Evolutionary conservation across 2,888 invertebrate genomes (phyloP).

Genomic region (Desoria tigrina): DNA sequence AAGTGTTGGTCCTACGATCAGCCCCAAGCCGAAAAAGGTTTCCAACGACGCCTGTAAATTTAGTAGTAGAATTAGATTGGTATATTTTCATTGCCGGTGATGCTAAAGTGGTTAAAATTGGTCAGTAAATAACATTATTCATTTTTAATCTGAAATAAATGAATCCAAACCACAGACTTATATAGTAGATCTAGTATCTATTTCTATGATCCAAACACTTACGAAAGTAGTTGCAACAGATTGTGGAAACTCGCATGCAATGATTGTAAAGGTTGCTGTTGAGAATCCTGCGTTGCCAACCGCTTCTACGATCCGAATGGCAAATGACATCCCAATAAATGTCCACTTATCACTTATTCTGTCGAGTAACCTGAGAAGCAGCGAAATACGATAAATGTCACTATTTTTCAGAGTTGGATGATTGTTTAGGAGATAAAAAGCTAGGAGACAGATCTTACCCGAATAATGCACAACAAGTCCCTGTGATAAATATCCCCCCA

Average conservation of each 20-base stretch:
- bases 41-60: constrained; percentile 54
- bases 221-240: constrained; percentile 82
- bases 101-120: neutral
- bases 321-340: constrained; percentile 75
- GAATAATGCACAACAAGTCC: constrained; percentile 77
- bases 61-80: neutral
- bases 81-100: neutral
- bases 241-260: constrained; percentile 82
- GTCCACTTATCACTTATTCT: constrained; percentile 55
- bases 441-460: constrained; percentile 62
- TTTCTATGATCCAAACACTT: no score
- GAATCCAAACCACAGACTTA: no score
- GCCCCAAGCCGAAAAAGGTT: constrained; percentile 60
- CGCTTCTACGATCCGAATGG: constrained; percentile 77
- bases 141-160: no score
- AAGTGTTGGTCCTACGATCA: constrained; percentile 77
- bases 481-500: constrained; percentile 78
- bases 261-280: constrained; percentile 74
- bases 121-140: neutral
- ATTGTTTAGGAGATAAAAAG: no score
- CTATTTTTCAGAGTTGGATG: no score
- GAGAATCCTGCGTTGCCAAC: constrained; percentile 83
- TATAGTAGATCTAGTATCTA: no score
- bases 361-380: constrained; percentile 9
- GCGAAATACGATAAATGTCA: no score